Base-by-base conservation (phyloP, 2,888 invertebrate genomes). In the Blastobasis lacticolella region DNA sequence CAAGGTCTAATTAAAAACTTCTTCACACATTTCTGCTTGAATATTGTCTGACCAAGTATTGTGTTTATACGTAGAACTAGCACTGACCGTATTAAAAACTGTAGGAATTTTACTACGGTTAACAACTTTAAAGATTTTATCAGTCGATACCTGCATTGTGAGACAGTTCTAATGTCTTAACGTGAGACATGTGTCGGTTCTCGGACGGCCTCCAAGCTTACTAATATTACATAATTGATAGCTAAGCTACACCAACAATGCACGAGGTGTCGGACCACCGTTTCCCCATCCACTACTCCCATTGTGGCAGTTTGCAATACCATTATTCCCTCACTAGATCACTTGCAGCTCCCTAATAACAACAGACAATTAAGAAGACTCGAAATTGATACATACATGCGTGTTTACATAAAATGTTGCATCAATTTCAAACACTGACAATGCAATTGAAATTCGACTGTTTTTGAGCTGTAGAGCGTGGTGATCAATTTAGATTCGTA, bases 221-320 rank as follows among this genome's bases (percentile, higher is more conserved):
- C 61, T 68, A 66, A 68, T 67, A 54, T 60, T 57, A 59, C 61
- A 63, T 75, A 77, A 76, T 75, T 75, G 67, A 71, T 74, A 67
- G 71, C 63, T 23, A 23, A 23, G 23, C 23, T 72, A 62, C 50
- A 57, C 60, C 55, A 49, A 57, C 60, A 58, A 60, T 62, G 60
- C 69, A 60, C 64, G 23, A 23, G 23, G 23, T 23, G 23, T 23
- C 23, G 64, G 63, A 58, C 57, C 61, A 59, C 57, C 63, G 64
- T 80, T 79, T 69, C 78, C 65, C 69, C 73, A 77, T 60, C 59
- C 50, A 23, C 63, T 64, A 73, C 59, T 75, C 75, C 78, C 78
- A 78, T 74, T 67, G 58, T 61, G 59, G 55, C 56, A 63, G 74
- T 69, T 60, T 69, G 76, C 68, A 79, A 76, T 59, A 56, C 58